Base-by-base conservation (phyloP, 1,140 invertebrate genomes). In the Arctopsyche grandis region DNA sequence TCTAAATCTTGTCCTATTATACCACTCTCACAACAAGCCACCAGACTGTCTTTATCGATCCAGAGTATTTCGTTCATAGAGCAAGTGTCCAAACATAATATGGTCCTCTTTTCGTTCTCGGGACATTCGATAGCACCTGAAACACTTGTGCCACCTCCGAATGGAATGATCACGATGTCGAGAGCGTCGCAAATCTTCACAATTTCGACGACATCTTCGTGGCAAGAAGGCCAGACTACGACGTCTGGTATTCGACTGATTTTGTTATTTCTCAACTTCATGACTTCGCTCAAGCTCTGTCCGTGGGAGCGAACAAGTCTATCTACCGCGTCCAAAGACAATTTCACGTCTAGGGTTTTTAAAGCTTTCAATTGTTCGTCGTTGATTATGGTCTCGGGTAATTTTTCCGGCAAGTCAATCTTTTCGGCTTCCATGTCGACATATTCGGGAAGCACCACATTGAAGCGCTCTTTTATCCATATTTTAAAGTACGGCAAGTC, bases 1-100 rank as follows among this genome's bases (percentile, higher is more conserved):
- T 98, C 96, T 69, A 98, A 87, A 86, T 99, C 97, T 87, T 99
- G 97, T 0, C 98, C 98, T 79, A 99, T 93, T 79, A 99, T 97
- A 10, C 98, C 98, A 24, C 94, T 89, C 87, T 99, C 94, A 83
- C 93, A 93, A 84, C 94, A 93, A 1, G 91, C 94, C 0, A 94
- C 91, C 77, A 98, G 87, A 21, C 69, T 79, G 66, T 95, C 92
- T 83, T 92, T 90, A 86, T 99, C 97, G n/a, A 99, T 87, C 96
- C 96, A 99, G 16, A 99, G 86, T 84, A 99, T 94, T 82, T 93
- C 90, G 86, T 96, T 96, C 97, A 99, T 99, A 85, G 97, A 95
- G 26, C 95, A 96, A 46, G 96, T 99, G 85, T 99, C 98, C 74
- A 99, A 83, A 0, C 93, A 95, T 10, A 98, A 90, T 80, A 99